phyloP scores from a whole-genome alignment of 2,888 invertebrate genomes.

The Drosophila nr. perissopoda region DNA sequence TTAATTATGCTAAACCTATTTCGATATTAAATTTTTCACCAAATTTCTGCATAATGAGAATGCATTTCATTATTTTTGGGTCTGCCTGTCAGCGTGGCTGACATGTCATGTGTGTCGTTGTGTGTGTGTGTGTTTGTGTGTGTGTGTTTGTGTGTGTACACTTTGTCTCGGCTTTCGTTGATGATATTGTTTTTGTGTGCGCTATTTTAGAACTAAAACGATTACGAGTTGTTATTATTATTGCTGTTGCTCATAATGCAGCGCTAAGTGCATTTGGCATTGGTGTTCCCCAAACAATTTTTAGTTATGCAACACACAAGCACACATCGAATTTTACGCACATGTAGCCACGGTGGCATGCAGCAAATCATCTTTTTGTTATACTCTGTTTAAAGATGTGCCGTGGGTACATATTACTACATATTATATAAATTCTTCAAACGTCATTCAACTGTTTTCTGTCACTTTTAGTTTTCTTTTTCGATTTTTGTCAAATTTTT shows the following conservation, averaged over 20 bases:
- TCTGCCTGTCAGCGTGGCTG: slow-evolving; percentile 3
- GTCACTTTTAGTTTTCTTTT: background rate
- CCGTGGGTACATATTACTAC: too few relatives aligned
- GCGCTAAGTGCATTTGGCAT: slow-evolving; percentile 38
- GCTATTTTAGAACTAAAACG: slow-evolving; percentile 45
- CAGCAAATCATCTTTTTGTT: slow-evolving; percentile 5
- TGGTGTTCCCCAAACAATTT: slow-evolving; percentile 21
- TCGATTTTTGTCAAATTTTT: background rate
- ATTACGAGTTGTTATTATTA: slow-evolving; percentile 42
- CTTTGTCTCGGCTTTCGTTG: slow-evolving; percentile 13
- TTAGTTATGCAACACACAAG: slow-evolving; percentile 27
- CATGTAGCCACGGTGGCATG: background rate
- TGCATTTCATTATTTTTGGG: slow-evolving; percentile 23
- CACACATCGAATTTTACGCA: background rate
- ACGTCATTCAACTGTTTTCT: background rate
- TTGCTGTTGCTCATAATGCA: slow-evolving; percentile 32
- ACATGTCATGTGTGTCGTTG: slow-evolving; percentile 1
- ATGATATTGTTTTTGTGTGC: slow-evolving; percentile 45
- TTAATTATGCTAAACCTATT: slow-evolving; percentile 34
- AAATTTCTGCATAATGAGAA: slow-evolving; percentile 40
- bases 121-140: slow-evolving; percentile 4
- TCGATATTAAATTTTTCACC: slow-evolving; percentile 27
- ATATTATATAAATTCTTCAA: background rate
- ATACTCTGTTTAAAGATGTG: background rate
- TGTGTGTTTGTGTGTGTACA: slow-evolving; percentile 8